Conservation (phyloP, 2,797 vertebrate genomes). For the Gastrophryne carolinensis region DNA sequence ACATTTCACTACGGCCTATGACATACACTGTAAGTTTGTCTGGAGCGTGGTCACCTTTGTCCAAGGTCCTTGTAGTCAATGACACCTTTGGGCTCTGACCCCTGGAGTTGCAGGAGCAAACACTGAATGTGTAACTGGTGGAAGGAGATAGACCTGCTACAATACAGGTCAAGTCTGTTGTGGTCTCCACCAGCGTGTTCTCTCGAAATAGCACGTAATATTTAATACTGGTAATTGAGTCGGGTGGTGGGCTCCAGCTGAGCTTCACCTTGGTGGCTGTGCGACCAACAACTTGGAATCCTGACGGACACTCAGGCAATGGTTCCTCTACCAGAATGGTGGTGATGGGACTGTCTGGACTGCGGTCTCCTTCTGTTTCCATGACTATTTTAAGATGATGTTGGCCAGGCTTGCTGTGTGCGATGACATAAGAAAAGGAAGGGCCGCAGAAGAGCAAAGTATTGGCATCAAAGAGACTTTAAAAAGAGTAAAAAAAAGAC, state of each 20-base stretch:
- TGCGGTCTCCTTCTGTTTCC: conserved; percentile 58
- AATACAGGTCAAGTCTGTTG: conserved; percentile 52
- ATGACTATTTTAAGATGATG: conserved; percentile 52
- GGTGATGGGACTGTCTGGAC: conserved; percentile 56
- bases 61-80: conserved; percentile 48
- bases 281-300: conserved; percentile 56
- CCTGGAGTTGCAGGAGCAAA: conserved; percentile 54
- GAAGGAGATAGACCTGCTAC: conserved; percentile 55
- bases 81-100: conserved; percentile 45
- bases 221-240: conserved; percentile 35
- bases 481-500: not conserved
- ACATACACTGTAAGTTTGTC: conserved; percentile 51
- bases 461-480: conserved; percentile 57
- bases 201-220: conserved; percentile 54
- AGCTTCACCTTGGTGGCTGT: conserved; percentile 57
- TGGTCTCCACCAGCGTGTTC: conserved; percentile 52
- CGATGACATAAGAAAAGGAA: conserved; percentile 48
- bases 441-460: conserved; percentile 55
- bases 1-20: conserved; percentile 59
- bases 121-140: conserved; percentile 52
- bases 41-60: conserved; percentile 57
- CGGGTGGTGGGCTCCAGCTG: conserved; percentile 55
- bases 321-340: conserved; percentile 34
- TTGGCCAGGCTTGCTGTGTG: conserved; percentile 35
- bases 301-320: conserved; percentile 46